Evolutionary conservation across 2,888 invertebrate genomes (phyloP), one percentile per base, ranked within the genome.

Genomic region (Parnassius orleans): DNA sequence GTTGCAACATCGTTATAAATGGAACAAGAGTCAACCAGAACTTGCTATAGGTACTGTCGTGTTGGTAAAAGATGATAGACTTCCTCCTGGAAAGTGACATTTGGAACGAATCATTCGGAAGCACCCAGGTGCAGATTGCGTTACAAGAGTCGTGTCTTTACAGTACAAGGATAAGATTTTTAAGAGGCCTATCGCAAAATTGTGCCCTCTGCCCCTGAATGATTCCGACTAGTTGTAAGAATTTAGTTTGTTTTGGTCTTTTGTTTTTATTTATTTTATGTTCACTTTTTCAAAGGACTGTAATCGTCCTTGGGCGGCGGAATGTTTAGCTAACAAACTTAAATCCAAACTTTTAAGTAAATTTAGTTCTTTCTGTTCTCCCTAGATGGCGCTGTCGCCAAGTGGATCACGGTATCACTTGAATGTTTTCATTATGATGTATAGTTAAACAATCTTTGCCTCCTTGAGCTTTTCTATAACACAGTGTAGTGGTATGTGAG

Each of bases 181-280:
- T 50, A 57, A 57, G 12, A 41, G 50, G 50, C 50, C 57, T 42
- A 14, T 57, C 14, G 33, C 54, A 10, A 61, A 66, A 48, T 53
- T 66, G 43, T 65, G 60, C 41, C 42, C 44, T n/a, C 19, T 66
- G 33, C 64, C 64, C 15, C 15, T 48, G 15, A 15, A 14, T 48
- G 48, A 10, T 5, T 48, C 14, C 15, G 15, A 15, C 15, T 15
- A 15, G 15, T 15, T 15, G 2, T 15, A 15, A 15, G 1, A 15
- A 15, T 15, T 15, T 15, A 15, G 14, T 3, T 48, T 14, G 5
- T 12, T 46, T 46, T 46, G 11, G 10, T 46, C 11, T 12, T 10
- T 10, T 46, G 3, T 11, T 12, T 12, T 10, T 46, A 11, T 12
- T 46, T 3, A 10, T 46, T 46, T 12, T 46, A 9, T 42, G 10